These are phyloP conservation scores for Drosophila subsilvestris DNA, from an alignment of 2,888 invertebrate genomes.

Conservation along the genomic window DNA sequence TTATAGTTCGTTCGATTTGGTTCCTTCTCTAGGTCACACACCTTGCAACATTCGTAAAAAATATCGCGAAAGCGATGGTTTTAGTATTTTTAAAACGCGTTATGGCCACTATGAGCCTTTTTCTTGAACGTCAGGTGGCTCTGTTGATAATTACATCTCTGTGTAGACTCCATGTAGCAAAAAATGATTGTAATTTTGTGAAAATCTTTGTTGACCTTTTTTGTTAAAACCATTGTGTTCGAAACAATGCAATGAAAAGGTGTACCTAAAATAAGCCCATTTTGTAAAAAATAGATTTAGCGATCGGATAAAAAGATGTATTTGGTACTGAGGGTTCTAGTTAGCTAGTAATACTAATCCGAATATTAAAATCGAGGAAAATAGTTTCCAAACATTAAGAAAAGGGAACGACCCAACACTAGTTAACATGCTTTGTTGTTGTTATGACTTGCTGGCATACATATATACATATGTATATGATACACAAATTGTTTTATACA, in stretches of 20 bases:
- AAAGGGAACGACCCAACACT: neutral
- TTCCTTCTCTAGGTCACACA: neutral
- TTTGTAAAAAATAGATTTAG: neutral
- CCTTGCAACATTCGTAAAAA: neutral
- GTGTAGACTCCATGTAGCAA: neutral
- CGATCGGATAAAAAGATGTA: neutral
- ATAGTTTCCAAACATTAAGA: neutral
- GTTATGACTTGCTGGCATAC: neutral
- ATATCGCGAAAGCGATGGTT: neutral
- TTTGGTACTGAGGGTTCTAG: neutral
- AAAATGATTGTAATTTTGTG: neutral
- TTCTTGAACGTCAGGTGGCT: neutral
- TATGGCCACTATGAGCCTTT: neutral
- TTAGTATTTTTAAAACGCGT: neutral
- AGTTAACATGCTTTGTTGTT: neutral
- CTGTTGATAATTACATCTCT: neutral
- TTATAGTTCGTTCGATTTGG: neutral
- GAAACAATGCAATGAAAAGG: neutral
- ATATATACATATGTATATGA: conserved; percentile 33
- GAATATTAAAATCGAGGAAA: no score
- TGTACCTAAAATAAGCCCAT: neutral
- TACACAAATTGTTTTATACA: conserved; percentile 43
- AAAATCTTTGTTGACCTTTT: neutral
- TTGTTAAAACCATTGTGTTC: neutral
- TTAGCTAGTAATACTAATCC: neutral